These are phyloP conservation scores for Dynastes tityus DNA, from an alignment of 2,888 invertebrate species.

Conservation along the genomic window DNA sequence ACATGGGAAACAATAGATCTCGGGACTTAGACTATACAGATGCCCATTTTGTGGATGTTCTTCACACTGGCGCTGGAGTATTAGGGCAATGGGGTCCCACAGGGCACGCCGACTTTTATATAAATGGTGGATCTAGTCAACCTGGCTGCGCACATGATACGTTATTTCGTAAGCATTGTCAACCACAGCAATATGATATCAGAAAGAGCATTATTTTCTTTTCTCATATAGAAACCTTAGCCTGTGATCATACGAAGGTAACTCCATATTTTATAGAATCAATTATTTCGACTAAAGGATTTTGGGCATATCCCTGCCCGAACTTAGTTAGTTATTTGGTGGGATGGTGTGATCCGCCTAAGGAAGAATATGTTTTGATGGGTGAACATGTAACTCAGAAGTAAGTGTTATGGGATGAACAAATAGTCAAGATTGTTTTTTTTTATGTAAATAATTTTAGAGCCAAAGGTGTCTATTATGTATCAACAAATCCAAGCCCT, in stretches of 20 bases:
- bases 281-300: slow-evolving; percentile 84
- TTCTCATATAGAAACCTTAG: slow-evolving; percentile 80
- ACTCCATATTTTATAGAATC: slow-evolving; percentile 94
- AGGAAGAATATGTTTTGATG: slow-evolving; percentile 87
- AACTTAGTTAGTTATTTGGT: slow-evolving; percentile 87
- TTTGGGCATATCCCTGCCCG: slow-evolving; percentile 90
- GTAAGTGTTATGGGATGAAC: slow-evolving; percentile 72
- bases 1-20: slow-evolving; percentile 87
- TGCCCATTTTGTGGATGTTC: slow-evolving; percentile 86
- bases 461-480: slow-evolving; percentile 89
- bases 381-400: slow-evolving; percentile 86
- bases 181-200: not conserved
- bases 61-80: slow-evolving; percentile 91
- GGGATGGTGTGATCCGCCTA: slow-evolving; percentile 87
- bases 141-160: slow-evolving; percentile 89
- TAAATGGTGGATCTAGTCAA: slow-evolving; percentile 91
- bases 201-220: not conserved
- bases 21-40: slow-evolving; percentile 86
- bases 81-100: slow-evolving; percentile 92
- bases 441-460: slow-evolving; percentile 70
- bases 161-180: slow-evolving; percentile 79
- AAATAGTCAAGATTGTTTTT: too few species aligned
- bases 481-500: slow-evolving; percentile 87
- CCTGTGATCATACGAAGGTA: slow-evolving; percentile 92
- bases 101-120: slow-evolving; percentile 91